Base-by-base conservation (phyloP, 2,888 invertebrate genomes). In the Heterodera filipjevi region DNA sequence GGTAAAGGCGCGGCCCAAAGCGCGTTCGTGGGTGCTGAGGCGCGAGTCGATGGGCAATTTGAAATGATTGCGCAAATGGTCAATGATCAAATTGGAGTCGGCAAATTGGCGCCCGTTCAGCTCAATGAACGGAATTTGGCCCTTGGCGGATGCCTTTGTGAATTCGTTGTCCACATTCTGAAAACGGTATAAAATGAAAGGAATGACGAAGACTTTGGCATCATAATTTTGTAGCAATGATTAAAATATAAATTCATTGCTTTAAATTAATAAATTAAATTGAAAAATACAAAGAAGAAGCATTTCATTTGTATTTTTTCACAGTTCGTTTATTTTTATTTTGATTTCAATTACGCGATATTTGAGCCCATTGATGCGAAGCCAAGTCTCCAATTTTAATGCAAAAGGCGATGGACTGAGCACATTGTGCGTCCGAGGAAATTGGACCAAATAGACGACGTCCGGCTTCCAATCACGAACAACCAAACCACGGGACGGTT, bases 361-460 rank as follows among this genome's bases (percentile, higher is more conserved):
- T 92, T 95, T 95, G 90, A 95, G 92, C 90, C 94, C 94, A 89
- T 94, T 93, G 88, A 96, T 92, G 90, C 96, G 93, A 85, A 96
- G 92, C 95, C 95, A 96, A 89, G 95, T 95, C 92, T 96, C 96
- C 87, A 95, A 94, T 92, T 96, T 96, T 90, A 96, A 93, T 91
- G 95, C 95, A 91, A 94, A 95, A 80, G 95, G 95, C 85, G 95
- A 95, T 87, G 95, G 92, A 82, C 95, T 95, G 81, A 95, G 95
- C 89, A 95, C 92, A 90, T 94, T 92, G 85, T 95, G 94, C 85
- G 95, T 95, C 89, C 96, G 93, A 85, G 95, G 93, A 90, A 96
- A 95, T 91, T 96, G 96, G 91, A 95, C 95, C 90, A 96, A 92
- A 92, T 96, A 96, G 84, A 95, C 94, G 88, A 94, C 92, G 91